A percentile compares a stretch with the other conserved stretches of the same genome.
Evolutionary conservation across 2,797 vertebrate genomes (phyloP).

Genomic region (Xerus rutilus): DNA sequence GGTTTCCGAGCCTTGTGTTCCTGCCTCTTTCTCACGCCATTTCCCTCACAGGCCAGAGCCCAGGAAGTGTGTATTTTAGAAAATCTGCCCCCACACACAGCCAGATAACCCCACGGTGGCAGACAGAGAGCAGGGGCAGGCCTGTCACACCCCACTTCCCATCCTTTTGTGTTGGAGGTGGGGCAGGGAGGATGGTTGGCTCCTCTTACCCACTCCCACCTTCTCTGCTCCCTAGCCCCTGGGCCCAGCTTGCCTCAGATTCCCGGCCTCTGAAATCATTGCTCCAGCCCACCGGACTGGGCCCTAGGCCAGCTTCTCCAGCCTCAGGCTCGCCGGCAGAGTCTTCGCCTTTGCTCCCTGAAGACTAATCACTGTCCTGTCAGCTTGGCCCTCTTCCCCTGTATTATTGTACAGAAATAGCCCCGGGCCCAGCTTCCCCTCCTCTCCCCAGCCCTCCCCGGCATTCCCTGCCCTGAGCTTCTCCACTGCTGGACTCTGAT

Average conservation of each 20-base stretch:
- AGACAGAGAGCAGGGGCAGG: slow-evolving; percentile 10
- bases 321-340: slow-evolving; percentile 64
- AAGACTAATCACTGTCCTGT: slow-evolving; percentile 76
- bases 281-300: slow-evolving; percentile 57
- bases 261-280: slow-evolving; percentile 82
- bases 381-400: slow-evolving; percentile 82
- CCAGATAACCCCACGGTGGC: slow-evolving; percentile 74
- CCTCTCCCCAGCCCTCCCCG: not conserved
- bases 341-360: slow-evolving; percentile 75
- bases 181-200: not conserved
- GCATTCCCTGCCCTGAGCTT: slow-evolving; percentile 28
- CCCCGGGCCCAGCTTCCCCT: slow-evolving; percentile 47
- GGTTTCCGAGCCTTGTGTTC: not conserved
- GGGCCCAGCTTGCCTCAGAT: slow-evolving; percentile 57
- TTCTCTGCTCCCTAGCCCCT: slow-evolving; percentile 47
- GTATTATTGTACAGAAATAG: slow-evolving; percentile 80
- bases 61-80: slow-evolving; percentile 62
- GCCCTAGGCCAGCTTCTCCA: slow-evolving; percentile 69
- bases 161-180: slow-evolving; percentile 47
- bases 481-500: slow-evolving; percentile 53
- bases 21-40: slow-evolving; percentile 58
- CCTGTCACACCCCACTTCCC: not conserved
- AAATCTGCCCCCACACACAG: slow-evolving; percentile 60
- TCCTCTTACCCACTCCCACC: slow-evolving; percentile 23
- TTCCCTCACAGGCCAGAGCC: slow-evolving; percentile 33